phyloP scores from a whole-genome alignment of 2,113 vertebrate species.

The Oreocharis arfaki region DNA sequence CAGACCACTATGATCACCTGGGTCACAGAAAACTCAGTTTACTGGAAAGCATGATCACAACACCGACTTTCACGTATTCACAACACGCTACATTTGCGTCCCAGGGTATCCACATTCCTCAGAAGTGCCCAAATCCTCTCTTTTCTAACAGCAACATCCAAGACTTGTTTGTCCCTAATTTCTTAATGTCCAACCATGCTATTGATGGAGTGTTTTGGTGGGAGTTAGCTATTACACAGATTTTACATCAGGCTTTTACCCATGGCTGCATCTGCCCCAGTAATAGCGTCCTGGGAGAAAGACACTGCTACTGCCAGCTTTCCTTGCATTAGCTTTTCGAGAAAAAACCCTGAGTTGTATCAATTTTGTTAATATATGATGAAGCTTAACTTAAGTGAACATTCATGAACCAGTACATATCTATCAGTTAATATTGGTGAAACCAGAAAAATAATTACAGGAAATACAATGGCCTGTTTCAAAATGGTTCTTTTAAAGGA shows the following conservation, averaged over 20 bases:
- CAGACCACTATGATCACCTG: background rate
- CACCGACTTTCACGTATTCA: background rate
- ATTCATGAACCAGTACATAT: background rate
- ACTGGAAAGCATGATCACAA: background rate
- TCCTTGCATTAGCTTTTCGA: background rate
- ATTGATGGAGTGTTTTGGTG: background rate
- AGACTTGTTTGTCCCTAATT: background rate
- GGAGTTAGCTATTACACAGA: background rate
- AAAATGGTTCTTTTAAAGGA: background rate
- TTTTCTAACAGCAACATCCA: background rate
- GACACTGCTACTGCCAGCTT: background rate
- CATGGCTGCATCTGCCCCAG: background rate
- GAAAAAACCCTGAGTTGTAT: background rate
- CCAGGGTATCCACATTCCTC: background rate
- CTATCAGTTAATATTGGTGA: background rate
- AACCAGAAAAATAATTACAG: background rate
- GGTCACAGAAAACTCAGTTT: background rate
- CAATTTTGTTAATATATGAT: background rate
- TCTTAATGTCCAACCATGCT: accelerated
- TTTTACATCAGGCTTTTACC: background rate
- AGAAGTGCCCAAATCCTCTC: background rate
- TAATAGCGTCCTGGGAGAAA: background rate
- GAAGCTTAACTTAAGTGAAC: background rate
- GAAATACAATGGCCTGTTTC: background rate
- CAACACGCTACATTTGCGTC: accelerated